Base-by-base conservation (phyloP, 2,797 vertebrate genomes). In the Sebastes umbrosus region DNA sequence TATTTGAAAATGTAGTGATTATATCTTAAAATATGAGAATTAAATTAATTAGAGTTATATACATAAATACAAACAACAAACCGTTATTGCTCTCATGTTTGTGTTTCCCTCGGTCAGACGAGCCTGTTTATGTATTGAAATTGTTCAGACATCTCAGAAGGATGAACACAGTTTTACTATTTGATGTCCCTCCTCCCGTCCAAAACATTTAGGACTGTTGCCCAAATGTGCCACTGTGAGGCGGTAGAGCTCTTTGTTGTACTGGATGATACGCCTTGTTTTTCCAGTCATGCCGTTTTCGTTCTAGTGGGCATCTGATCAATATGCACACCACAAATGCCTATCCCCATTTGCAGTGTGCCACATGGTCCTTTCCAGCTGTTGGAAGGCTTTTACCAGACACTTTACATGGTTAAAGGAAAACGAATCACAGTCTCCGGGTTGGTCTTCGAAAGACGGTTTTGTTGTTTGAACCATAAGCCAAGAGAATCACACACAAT, bases 171-270 rank as follows among this genome's bases (percentile, higher is more conserved):
- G 27, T 54, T 68, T 68, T 24, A 43, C 7, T 22, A 0, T 18
- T 14, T 66, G 3, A 34, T 50, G 2, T 72, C 32, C 36, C 31
- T 32, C 27, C 57, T 63, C 36, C 52, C 2, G 1, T 74, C 34
- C 6, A 8, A 46, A 69, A 50, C 68, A 7, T 36, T 18, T 8
- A 6, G 10, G 8, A 31, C 34, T 83, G 64, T 60, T 83, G 22
- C 80, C 69, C 14, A 20, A 7, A 63, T 5, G 20, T 57, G 36
- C 92, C 92, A 92, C 88, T 54, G 79, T 83, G 92, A 86, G 93
- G 90, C 70, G n/a, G 81, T 57, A 90, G 86, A 84, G 90, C 25
- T 66, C 90, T 85, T 77, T 71, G 63, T 27, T 63, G 29, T 50
- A 2, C 6, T 71, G 60, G 22, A 79, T 67, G 24, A 77, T 24